Base-by-base conservation (phyloP, 2,113 vertebrate species). In the Parotia lawesii region DNA sequence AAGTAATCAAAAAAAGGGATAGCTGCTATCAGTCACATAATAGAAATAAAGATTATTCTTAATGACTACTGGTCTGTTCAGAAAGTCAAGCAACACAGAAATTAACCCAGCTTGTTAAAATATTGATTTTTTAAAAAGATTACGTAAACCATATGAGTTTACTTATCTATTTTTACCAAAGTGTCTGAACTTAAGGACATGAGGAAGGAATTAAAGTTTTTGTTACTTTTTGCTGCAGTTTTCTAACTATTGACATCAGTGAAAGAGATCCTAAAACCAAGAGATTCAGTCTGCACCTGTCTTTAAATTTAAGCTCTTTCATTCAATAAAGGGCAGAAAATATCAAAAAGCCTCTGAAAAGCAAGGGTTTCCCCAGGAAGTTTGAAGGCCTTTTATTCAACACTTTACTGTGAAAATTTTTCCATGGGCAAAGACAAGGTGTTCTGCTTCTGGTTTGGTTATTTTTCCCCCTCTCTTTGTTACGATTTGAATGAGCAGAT, bases 261-360 rank as follows among this genome's bases (percentile, higher is more conserved):
- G 24, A 86, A 90, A 70, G 29, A 61, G 25, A 65, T 79, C 76
- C 18, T 47, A 70, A 45, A 50, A 67, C 38, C 12, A 53, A 73
- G 44, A 91, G 18, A 72, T 3, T 15, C 57, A 79, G 40, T 24
- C 22, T 48, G 9, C 29, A 91, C 19, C 31, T 82, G 60, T 71
- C 50, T 47, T 60, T 38, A 85, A 40, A 74, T 92, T 66, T 71
- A 73, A 67, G 23, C 19, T 72, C 12, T 81, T 87, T 78, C n/a
- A 76, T 91, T 72, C 48, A 75, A 29, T n/a, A 75, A 64, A 76
- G 22, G 38, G 11, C 37, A 83, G 23, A 19, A 92, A 83, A 80
- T 62, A 90, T 28, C 47, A 95, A 64, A 90, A 93, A 88, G 67
- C 19, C 31, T 73, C 22, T 88, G 56, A n/a, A 94, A 93, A 38